Percentiles rank a stretch among this genome's conserved stretches.
phyloP scores from a whole-genome alignment of 2,113 vertebrate species.

The Lepus europaeus region DNA sequence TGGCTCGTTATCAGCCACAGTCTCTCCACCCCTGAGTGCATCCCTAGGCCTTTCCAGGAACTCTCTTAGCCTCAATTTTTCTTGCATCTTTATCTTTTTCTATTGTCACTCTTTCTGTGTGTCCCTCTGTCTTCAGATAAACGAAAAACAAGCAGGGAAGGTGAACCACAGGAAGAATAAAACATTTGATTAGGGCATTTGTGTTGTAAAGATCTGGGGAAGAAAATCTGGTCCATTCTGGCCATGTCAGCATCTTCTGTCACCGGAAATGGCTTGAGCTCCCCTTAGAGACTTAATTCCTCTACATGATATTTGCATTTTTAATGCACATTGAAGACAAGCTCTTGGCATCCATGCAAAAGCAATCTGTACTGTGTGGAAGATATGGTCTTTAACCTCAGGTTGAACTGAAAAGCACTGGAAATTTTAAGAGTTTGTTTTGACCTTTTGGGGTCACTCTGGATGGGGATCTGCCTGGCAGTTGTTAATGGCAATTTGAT shows the following conservation, averaged over 20 bases:
- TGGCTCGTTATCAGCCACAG: not conserved
- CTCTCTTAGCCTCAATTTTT: not conserved
- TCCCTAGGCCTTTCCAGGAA: not conserved
- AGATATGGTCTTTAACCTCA: constrained; percentile 76
- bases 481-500: constrained; percentile 76
- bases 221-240: not conserved
- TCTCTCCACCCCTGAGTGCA: not conserved
- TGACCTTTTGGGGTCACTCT: constrained; percentile 67
- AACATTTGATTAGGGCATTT: not conserved
- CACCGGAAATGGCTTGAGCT: not conserved
- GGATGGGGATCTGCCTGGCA: constrained; percentile 74
- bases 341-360: constrained; percentile 63
- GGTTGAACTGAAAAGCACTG: constrained; percentile 76
- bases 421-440: constrained; percentile 73
- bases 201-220: not conserved
- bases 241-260: not conserved
- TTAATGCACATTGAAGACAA: constrained; percentile 54
- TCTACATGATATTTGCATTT: constrained; percentile 49
- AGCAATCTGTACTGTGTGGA: constrained; percentile 19
- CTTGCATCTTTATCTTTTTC: constrained; percentile 31
- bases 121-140: not conserved
- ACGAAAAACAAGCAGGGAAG: constrained; percentile 35
- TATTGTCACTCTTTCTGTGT: constrained; percentile 13
- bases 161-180: not conserved
- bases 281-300: not conserved